Conservation (phyloP, 1,140 invertebrate genomes). For the Drosophila trapezifrons region DNA sequence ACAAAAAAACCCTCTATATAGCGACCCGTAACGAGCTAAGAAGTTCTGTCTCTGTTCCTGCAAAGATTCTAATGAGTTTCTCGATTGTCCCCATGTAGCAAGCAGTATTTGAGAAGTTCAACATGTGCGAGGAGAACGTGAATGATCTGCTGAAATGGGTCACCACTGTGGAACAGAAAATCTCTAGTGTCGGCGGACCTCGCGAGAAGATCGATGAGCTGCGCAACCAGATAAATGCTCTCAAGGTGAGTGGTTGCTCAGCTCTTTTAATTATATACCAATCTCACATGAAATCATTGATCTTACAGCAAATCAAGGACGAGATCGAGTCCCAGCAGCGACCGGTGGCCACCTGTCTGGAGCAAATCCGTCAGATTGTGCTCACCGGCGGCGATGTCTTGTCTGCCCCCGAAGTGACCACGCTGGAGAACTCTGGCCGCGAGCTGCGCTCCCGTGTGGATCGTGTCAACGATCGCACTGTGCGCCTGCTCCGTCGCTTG, state of each 20-base stretch:
- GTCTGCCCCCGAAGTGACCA: conserved; percentile 93
- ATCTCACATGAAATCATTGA: not conserved
- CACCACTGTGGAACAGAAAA: conserved; percentile 92
- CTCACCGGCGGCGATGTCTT: conserved; percentile 95
- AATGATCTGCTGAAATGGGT: conserved; percentile 95
- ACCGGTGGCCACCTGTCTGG: conserved; percentile 93
- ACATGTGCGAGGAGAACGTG: conserved; percentile 93
- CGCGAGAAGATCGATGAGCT: conserved; percentile 95
- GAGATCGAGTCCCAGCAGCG: conserved; percentile 94
- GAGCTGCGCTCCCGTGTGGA: conserved; percentile 93
- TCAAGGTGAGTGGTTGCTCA: conserved; percentile 87
- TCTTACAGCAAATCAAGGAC: conserved; percentile 92
- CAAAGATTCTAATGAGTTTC: conserved; percentile 14
- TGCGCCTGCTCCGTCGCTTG: conserved; percentile 90
- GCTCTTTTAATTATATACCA: too few relatives aligned
- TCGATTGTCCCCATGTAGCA: conserved; percentile 86
- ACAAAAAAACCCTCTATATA: conserved; percentile 22
- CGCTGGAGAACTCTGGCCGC: conserved; percentile 92
- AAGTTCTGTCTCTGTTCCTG: not conserved
- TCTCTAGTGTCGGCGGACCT: conserved; percentile 94
- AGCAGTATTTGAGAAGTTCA: conserved; percentile 97
- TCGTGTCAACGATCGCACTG: conserved; percentile 90
- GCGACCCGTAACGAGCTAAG: conserved; percentile 49
- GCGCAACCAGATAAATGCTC: conserved; percentile 93
- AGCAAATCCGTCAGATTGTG: conserved; percentile 96